Base-by-base conservation (phyloP, 1,140 invertebrate species). In the Penaeus vannamei region DNA sequence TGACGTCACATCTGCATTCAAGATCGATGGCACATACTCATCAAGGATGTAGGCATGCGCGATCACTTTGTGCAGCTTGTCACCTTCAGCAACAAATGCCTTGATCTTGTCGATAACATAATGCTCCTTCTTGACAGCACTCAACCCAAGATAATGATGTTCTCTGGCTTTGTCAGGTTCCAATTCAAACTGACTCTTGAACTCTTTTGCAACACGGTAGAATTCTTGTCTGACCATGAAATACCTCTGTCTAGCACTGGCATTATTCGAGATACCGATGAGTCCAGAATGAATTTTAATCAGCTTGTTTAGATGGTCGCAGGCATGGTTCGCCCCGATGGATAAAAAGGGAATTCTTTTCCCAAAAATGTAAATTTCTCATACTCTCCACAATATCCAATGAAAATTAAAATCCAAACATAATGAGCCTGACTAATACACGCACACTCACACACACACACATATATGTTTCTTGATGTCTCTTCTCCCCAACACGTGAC, bases 221-320 rank as follows among this genome's bases (percentile, higher is more conserved):
- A 85, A 29, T 76, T 59, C 84, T 12, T 36, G 84, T 46, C 66
- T 26, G 3, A 64, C 84, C 84, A 85, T 77, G 84, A 85, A 85
- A 69, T 76, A 85, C 2, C 69, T 5, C 46, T 85, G 69, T 59
- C 32, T 46, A n/a, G 66, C 84, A 77, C 77, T 85, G 1, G 84
- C 3, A n/a, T 85, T 85, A 20, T 77, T 85, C 66, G 84, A 85
- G 66, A 85, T 76, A 4, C 42, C 84, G 60, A 59, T 36, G 46
- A 85, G 72, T 14, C 66, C 66, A 76, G 84, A 32, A 46, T 76
- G 84, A 77, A 60, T 32, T 46, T 79, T 29, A 7, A 10, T 29
- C 7, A 32, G 76, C 66, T 77, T 85, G 42, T 85, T 85, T 5
- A 85, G 66, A 59, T 85, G 84, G 17, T 85, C 19, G 61, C 84